These are phyloP conservation scores for Montipora capricornis DNA, from an alignment of 64 coral and sea anemone genomes.

Conservation along the genomic window DNA sequence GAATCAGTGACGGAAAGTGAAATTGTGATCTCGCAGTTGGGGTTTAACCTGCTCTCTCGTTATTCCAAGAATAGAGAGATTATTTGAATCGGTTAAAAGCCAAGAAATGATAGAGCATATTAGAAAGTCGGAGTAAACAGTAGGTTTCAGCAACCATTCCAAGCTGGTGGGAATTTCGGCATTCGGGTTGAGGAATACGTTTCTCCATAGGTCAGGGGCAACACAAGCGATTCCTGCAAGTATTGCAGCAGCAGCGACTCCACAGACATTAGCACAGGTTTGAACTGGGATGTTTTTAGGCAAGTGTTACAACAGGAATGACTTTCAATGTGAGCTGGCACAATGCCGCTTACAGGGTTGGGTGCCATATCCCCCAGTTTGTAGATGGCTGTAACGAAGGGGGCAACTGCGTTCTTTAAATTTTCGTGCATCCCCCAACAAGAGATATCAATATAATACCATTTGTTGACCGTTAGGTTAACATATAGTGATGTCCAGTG, in stretches of 20 bases:
- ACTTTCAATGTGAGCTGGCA: constrained; percentile 27
- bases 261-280: constrained; percentile 74
- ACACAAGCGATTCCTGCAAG: constrained; percentile 47
- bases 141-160: constrained; percentile 16
- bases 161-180: constrained; percentile 22
- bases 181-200: constrained; percentile 44
- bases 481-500: no score
- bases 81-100: constrained; percentile 31
- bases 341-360: neutral
- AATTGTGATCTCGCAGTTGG: neutral
- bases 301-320: constrained; percentile 40
- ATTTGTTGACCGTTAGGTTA: constrained; percentile 57
- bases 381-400: constrained; percentile 43
- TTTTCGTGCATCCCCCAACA: constrained; percentile 60
- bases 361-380: neutral
- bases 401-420: constrained; percentile 20
- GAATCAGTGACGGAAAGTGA: neutral
- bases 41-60: constrained; percentile 31
- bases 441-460: constrained; percentile 70
- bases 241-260: constrained; percentile 33
- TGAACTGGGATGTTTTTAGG: constrained; percentile 64
- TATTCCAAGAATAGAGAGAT: constrained; percentile 12
- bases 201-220: constrained; percentile 43
- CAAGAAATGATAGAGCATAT: constrained; percentile 46
- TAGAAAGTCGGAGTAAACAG: constrained; percentile 55